These are phyloP conservation scores for Steatocranus sp. DNA, from an alignment of 2,797 vertebrate genomes.

Conservation along the genomic window DNA sequence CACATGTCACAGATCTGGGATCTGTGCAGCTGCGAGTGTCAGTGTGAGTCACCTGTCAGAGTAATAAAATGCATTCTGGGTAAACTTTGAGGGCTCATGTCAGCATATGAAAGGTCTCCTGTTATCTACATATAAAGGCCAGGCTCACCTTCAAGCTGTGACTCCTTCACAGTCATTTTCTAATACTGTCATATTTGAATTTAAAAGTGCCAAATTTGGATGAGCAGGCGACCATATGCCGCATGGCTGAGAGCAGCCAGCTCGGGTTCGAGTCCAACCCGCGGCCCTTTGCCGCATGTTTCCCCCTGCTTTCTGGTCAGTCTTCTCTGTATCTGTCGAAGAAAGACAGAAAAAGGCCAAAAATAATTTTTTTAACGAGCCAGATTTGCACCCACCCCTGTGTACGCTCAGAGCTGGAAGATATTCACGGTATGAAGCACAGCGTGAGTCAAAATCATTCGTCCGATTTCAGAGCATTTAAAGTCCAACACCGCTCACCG, in stretches of 20 bases:
- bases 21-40: neutral
- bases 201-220: neutral
- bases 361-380: neutral
- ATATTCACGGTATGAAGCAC: neutral
- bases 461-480: neutral
- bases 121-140: neutral
- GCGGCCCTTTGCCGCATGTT: neutral
- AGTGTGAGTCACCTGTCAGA: neutral
- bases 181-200: neutral
- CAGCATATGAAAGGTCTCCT: neutral
- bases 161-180: neutral
- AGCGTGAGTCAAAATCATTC: neutral
- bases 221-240: too few species aligned
- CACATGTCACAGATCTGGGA: neutral
- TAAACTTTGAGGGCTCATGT: neutral
- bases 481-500: neutral
- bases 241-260: neutral
- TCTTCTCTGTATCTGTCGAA: neutral
- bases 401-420: neutral
- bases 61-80: neutral
- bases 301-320: neutral
- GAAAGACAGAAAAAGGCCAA: neutral
- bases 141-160: neutral
- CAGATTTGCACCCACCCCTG: neutral
- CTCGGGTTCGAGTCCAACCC: neutral